Conservation (phyloP, 35 echinoderm and acorn worm genomes). For the Nesometra sesokonis region DNA sequence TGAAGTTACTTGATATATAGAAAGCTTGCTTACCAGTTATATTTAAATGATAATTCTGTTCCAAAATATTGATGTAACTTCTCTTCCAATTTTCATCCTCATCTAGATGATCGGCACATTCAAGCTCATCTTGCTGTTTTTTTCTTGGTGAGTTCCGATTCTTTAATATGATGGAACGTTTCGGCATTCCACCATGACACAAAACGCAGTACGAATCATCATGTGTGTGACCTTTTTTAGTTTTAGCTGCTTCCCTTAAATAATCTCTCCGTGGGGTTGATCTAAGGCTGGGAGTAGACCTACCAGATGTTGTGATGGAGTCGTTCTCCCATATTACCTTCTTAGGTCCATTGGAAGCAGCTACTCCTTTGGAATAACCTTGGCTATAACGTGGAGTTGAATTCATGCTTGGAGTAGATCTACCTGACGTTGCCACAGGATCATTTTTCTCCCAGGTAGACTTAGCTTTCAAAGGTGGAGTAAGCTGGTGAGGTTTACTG, state of each 20-base stretch:
- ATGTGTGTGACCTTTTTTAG: background rate
- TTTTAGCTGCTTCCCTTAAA: background rate
- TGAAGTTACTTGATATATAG: too few species aligned
- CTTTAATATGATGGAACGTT: background rate
- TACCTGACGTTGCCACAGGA: background rate
- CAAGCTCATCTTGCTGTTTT: background rate
- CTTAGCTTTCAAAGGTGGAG: background rate
- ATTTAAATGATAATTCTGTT: background rate
- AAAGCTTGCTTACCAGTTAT: background rate
- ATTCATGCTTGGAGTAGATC: background rate
- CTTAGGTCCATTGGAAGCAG: too few species aligned
- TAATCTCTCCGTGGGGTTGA: background rate
- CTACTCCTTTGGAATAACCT: too few species aligned
- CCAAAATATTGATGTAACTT: background rate
- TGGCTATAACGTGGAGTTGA: too few species aligned
- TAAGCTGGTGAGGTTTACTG: background rate
- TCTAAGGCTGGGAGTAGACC: background rate
- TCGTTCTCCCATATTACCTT: too few species aligned
- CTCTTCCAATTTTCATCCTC: background rate
- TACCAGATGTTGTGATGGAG: background rate
- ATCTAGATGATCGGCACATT: background rate
- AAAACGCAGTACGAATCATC: background rate
- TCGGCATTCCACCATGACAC: background rate
- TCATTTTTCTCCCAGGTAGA: background rate
- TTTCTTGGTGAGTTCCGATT: background rate